These are phyloP conservation scores for Oreochromis mossambicus DNA, from an alignment of 2,797 vertebrate species.

Conservation along the genomic window DNA sequence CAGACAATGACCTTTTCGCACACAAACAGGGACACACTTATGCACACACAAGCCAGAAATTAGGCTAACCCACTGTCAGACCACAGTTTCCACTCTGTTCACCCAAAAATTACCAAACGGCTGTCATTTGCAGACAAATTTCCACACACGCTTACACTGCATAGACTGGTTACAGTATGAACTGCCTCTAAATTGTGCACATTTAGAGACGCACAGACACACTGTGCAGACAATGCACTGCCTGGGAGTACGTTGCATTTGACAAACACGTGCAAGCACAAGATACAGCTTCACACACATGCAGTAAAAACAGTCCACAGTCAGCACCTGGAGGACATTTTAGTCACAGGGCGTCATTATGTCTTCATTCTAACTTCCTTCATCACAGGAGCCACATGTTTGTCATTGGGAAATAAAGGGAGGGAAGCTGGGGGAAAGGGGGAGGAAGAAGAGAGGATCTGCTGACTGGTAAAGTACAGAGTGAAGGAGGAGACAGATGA, in stretches of 20 bases:
- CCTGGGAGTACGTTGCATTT: background rate
- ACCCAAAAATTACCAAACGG: slow-evolving; percentile 17
- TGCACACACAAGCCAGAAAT: background rate
- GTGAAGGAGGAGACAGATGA: background rate
- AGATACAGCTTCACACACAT: background rate
- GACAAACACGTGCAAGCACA: background rate
- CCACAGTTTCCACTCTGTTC: slow-evolving; percentile 15
- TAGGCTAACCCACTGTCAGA: slow-evolving; percentile 16
- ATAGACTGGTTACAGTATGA: background rate
- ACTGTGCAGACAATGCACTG: background rate
- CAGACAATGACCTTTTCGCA: slow-evolving; percentile 21
- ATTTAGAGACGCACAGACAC: background rate
- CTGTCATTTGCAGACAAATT: slow-evolving; percentile 13
- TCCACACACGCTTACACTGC: background rate
- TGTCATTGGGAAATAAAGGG: slow-evolving; percentile 12
- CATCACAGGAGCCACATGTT: slow-evolving; percentile 32
- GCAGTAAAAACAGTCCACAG: background rate
- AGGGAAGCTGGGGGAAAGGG: background rate
- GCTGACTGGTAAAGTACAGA: slow-evolving; percentile 4
- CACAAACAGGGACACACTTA: background rate
- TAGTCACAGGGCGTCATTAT: slow-evolving; percentile 21
- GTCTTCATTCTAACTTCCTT: background rate
- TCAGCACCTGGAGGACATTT: slow-evolving; percentile 35
- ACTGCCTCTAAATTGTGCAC: background rate
- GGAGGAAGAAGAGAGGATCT: background rate